Evolutionary conservation across 2,797 vertebrate genomes (phyloP).

Genomic region (Cossypha polioptera): DNA sequence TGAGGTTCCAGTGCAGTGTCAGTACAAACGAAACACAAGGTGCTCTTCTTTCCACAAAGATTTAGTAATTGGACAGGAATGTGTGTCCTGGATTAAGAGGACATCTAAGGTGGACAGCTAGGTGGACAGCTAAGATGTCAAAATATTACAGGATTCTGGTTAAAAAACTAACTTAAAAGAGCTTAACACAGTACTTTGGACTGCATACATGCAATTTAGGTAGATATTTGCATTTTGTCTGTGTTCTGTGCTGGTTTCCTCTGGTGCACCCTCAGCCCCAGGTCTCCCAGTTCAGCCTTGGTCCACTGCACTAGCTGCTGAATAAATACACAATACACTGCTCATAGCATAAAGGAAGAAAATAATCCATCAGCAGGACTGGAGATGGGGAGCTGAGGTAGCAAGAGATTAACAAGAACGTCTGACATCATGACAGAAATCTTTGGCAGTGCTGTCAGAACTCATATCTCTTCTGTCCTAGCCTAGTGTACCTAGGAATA

Average conservation of each 20-base stretch:
- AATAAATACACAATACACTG: fast-evolving
- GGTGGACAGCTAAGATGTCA: background rate
- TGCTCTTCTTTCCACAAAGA: background rate
- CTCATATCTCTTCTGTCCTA: constrained; percentile 28
- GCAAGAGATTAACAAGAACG: constrained; percentile 15
- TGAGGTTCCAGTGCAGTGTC: background rate
- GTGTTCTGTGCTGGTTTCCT: background rate
- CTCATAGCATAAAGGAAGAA: background rate
- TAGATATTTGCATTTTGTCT: background rate
- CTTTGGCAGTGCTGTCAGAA: background rate
- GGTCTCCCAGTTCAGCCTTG: background rate
- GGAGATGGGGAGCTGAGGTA: background rate
- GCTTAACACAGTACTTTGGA: background rate
- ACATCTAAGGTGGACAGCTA: background rate
- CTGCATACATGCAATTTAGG: background rate
- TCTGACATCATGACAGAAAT: constrained; percentile 37
- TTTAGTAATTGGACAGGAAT: background rate
- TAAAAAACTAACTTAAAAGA: background rate
- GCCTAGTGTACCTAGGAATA: background rate
- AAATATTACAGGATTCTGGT: background rate
- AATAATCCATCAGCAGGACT: constrained; percentile 9
- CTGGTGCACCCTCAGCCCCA: background rate
- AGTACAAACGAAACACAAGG: background rate
- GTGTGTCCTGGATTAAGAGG: background rate
- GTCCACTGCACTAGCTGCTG: background rate